Evolutionary conservation across 2,888 invertebrate species (phyloP).

Genomic region (Leucania comma): DNA sequence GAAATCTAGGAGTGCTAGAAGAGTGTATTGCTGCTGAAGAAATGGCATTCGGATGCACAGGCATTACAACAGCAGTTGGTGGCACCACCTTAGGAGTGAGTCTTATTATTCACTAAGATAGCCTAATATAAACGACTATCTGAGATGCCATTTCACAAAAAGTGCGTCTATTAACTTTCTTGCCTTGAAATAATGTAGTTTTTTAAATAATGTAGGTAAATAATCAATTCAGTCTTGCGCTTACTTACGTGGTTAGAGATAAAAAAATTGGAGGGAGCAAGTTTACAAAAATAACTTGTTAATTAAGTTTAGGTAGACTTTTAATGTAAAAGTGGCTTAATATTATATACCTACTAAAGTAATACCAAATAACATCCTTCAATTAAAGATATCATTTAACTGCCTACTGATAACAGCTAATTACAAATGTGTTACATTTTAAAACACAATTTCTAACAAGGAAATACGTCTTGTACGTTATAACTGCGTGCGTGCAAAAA

Average conservation of each 20-base stretch:
- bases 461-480: too few species aligned
- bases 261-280: too few species aligned
- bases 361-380: neutral
- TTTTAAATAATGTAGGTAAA: too few species aligned
- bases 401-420: neutral
- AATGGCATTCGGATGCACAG: constrained; percentile 94
- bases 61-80: constrained; percentile 93
- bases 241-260: neutral
- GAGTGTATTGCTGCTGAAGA: constrained; percentile 93
- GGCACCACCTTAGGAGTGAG: constrained; percentile 91
- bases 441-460: neutral
- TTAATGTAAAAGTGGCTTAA: constrained; percentile 1
- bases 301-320: neutral
- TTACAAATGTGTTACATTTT: neutral
- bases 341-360: neutral
- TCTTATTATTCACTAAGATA: constrained; percentile 43
- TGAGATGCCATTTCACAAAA: constrained; percentile 36
- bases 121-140: neutral
- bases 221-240: neutral
- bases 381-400: neutral
- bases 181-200: neutral
- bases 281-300: neutral
- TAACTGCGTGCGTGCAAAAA: too few species aligned
- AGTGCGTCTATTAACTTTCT: neutral
- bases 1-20: constrained; percentile 91